Evolutionary conservation across 2,797 vertebrate genomes (phyloP), one percentile per base, ranked within the genome.

Genomic region (Darevskia mixta): DNA sequence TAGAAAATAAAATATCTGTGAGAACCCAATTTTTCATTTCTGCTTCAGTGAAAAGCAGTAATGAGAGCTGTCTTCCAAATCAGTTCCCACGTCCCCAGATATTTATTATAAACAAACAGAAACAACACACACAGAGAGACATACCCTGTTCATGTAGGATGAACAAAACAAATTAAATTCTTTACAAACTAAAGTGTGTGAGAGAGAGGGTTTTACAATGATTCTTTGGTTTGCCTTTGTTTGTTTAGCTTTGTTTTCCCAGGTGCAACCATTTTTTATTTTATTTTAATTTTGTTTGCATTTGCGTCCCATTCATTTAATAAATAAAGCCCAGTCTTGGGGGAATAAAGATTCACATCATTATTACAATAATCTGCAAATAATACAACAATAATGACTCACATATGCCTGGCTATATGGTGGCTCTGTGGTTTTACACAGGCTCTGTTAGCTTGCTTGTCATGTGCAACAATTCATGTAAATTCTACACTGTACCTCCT

Each of bases 61-160:
- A 67, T 86, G 76, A 76, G 64, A 79, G n/a, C 64, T 15, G 43
- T 81, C 58, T 76, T 92, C 79, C 67, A 7, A 75, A 82, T 82
- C 17, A 18, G 18, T 27, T 7, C 2, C 15, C 71, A 45, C 18
- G 20, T 73, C 23, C 29, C 67, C 35, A 35, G 55, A 61, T 75
- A 73, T 35, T 45, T 79, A 79, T 67, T 32, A 23, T 69, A 79
- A 86, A 86, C 75, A 86, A 86, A 86, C 20, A 71, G 64, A 79
- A 79, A 67, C 49, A 55, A 55, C 49, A 55, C 49, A 55, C 49
- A 55, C 13, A 55, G 0, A 55, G 3, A 55, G 13, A 71, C 27
- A 49, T 32, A 8, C 69, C 32, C 35, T 49, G 43, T 67, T 69
- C 13, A 10, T 78, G 64, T 69, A 69, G 64, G 64, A 78, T 67